Base-by-base conservation (phyloP, 2,113 vertebrate genomes). In the Tamias sibiricus region DNA sequence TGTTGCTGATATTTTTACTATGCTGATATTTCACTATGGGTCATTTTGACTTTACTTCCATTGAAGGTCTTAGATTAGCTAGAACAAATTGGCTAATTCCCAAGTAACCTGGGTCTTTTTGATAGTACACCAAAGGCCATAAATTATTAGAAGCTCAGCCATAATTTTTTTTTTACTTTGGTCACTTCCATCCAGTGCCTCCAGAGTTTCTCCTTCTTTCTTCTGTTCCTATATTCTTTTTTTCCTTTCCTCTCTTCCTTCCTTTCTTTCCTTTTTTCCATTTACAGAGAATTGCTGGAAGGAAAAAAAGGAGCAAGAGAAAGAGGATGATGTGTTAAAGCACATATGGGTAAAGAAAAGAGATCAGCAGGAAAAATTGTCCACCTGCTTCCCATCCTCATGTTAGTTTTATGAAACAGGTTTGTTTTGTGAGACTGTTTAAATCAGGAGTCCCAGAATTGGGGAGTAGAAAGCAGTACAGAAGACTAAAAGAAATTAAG, bases 221-320 rank as follows among this genome's bases (percentile, higher is more conserved):
- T 8, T 54, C 66, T 69, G 14, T 68, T 59, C 8, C 28, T 72
- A 47, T 6, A 20, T 30, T 30, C 0, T 71, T 76, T 17, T 62
- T n/a, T 26, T 49, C 16, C 47, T 19, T 47, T 8, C 22, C 35
- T 19, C 2, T 69, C 40, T 44, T 6, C 26, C n/a, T n/a, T n/a
- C n/a, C n/a, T n/a, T n/a, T n/a, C 6, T 52, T 80, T 84, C 35
- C 16, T 72, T 93, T 42, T 79, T 89, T 90, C 84, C 24, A 94
- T 66, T 90, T 90, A 69, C 8, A 87, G n/a, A 80, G 28, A 80
- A 57, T 6, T 82, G 10, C 28, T 72, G 11, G 14, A 81, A 57
- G 20, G 42, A 72, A 49, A 49, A 49, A 13, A 14, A 75, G 3
- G 22, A 87, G 3, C 40, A 10, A 71, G 17, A 16, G 22, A 35